A percentile compares a stretch with the other conserved stretches of the same genome.
These are phyloP conservation scores for Brienomyrus brachyistius DNA, from an alignment of 2,113 vertebrate genomes.

Conservation along the genomic window DNA sequence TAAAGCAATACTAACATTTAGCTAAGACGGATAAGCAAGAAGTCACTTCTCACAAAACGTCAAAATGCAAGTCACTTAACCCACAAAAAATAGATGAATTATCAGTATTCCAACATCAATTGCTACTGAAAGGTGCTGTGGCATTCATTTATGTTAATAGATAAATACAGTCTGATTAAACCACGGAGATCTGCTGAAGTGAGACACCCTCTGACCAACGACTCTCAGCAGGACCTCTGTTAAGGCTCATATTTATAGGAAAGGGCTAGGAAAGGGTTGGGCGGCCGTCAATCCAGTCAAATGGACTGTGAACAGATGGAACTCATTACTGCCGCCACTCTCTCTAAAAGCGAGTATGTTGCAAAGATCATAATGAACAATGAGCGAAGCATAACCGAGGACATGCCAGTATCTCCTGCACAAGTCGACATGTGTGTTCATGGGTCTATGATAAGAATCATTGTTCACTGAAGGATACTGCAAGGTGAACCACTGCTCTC, in stretches of 20 bases:
- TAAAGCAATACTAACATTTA: neutral
- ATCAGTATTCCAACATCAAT: neutral
- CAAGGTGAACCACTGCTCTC: neutral
- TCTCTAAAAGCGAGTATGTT: neutral
- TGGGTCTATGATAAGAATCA: neutral
- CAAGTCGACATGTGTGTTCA: neutral
- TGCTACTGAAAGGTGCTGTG: neutral
- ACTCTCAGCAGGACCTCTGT: neutral
- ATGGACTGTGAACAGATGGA: neutral
- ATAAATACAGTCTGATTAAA: neutral
- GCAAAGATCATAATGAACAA: neutral
- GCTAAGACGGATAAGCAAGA: neutral
- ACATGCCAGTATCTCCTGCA: neutral
- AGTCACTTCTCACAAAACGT: neutral
- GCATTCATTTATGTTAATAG: neutral
- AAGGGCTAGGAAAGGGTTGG: neutral
- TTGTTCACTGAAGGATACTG: neutral
- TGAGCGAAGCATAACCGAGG: neutral
- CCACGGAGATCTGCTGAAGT: neutral
- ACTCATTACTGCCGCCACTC: neutral
- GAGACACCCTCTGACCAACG: neutral
- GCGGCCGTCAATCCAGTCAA: neutral
- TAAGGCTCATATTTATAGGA: neutral
- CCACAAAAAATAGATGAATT: neutral
- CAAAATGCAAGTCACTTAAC: neutral